Evolutionary conservation across 2,888 invertebrate species (phyloP).

Genomic region (Sipha maydis): DNA sequence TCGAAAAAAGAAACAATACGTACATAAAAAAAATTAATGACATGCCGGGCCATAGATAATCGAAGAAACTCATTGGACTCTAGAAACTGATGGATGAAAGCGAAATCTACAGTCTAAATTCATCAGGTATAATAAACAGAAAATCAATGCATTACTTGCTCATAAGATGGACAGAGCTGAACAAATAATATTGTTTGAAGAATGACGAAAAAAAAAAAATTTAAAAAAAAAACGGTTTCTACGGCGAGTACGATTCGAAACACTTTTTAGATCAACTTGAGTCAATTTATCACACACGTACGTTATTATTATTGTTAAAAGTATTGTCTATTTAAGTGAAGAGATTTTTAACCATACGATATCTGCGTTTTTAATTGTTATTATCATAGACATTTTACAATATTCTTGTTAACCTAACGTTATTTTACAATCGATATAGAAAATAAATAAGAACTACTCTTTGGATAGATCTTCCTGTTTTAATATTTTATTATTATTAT

Average conservation of each 20-base stretch:
- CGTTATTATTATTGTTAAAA: constrained; percentile 34
- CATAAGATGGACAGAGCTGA: constrained; percentile 36
- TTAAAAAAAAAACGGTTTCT: constrained; percentile 28
- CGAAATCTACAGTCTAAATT: constrained; percentile 40
- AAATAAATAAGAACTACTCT: not conserved
- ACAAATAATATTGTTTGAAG: constrained; percentile 31
- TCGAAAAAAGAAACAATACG: constrained; percentile 12
- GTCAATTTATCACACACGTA: constrained; percentile 53
- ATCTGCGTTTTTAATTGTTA: constrained; percentile 1
- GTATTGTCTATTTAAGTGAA: constrained; percentile 33
- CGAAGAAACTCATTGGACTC: constrained; percentile 35
- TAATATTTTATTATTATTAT: not conserved
- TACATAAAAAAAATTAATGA: constrained; percentile 33
- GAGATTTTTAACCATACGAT: constrained; percentile 1
- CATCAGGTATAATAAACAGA: constrained; percentile 28
- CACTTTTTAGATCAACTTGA: constrained; percentile 55
- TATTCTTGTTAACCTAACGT: not conserved
- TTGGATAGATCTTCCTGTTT: not conserved
- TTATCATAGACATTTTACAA: not conserved
- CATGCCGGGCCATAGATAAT: constrained; percentile 50
- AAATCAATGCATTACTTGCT: constrained; percentile 6
- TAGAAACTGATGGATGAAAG: constrained; percentile 55
- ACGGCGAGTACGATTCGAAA: constrained; percentile 52
- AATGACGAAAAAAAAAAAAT: constrained; percentile 29
- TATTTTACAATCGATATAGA: not conserved